phyloP scores from a whole-genome alignment of 2,888 invertebrate species.

The Heliconius cydno region DNA sequence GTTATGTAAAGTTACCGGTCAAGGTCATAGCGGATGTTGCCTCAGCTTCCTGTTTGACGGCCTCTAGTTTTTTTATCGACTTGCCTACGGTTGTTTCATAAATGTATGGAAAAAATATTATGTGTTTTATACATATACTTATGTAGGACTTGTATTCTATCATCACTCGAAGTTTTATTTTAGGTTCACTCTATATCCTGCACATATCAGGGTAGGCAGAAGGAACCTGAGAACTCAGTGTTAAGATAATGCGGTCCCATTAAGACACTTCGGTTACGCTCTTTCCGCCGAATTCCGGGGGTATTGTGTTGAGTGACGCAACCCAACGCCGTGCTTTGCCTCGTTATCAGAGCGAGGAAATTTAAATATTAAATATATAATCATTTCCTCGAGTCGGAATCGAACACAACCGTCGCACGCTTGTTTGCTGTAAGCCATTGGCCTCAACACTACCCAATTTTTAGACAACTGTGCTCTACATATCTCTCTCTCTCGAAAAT shows the following conservation, averaged over 20 bases:
- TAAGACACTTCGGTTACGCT: no score
- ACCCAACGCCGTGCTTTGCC: background rate
- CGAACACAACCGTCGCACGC: no score
- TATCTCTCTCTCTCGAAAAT: no score
- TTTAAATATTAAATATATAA: background rate
- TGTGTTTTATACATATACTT: background rate
- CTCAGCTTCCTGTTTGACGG: background rate
- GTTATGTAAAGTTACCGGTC: background rate
- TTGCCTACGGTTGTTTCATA: background rate
- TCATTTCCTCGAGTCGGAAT: no score
- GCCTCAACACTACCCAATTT: no score
- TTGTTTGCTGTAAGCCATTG: no score
- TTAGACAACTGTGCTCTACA: no score
- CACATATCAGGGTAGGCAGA: background rate
- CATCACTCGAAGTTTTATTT: background rate
- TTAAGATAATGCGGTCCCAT: background rate
- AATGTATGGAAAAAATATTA: background rate
- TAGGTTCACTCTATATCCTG: background rate
- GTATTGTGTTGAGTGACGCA: background rate
- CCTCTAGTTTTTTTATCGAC: background rate
- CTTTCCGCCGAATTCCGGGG: background rate
- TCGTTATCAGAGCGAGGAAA: background rate
- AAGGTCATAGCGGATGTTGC: slow-evolving; percentile 1
- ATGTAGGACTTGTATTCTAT: no score
- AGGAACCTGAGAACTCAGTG: background rate